Base-by-base conservation (phyloP, 1,140 invertebrate genomes). In the Rhynchophorus ferrugineus region DNA sequence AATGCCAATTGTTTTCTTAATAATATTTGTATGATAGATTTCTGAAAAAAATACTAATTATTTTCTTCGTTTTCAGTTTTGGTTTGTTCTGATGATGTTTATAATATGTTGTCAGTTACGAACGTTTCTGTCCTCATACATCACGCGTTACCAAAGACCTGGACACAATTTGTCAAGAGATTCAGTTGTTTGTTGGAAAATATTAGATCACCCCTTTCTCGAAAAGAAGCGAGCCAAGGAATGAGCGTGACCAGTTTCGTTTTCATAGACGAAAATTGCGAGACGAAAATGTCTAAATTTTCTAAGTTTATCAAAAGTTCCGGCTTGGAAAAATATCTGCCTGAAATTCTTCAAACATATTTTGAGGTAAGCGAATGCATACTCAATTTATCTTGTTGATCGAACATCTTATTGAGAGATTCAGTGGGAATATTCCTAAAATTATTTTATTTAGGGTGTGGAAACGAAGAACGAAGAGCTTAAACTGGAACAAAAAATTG, bases 31-130 rank as follows among this genome's bases (percentile, higher is more conserved):
- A n/a, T n/a, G n/a, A n/a, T n/a, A n/a, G n/a, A n/a, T n/a, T n/a
- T n/a, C n/a, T n/a, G n/a, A n/a, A n/a, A n/a, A n/a, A n/a, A n/a
- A n/a, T n/a, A n/a, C n/a, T n/a, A n/a, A n/a, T n/a, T n/a, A n/a
- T n/a, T n/a, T n/a, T n/a, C n/a, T n/a, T n/a, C n/a, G 43, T 58
- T 60, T 65, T 53, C 33, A 64, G 65, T 62, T 35, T 44, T 67
- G n/a, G n/a, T 67, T 13, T 67, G 64, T 41, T 61, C 63, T 1
- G 63, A 67, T 49, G 36, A 54, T 17, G 52, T 56, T 7, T 56
- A 60, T 13, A 58, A 63, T 24, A 54, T 49, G 1, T 18, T 57
- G n/a, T 53, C 21, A 9, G 49, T 67, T 6, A 65, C 56, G 0
- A 55, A 55, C 41, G 64, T 60, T 18, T 19, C 48, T 9, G n/a